These are phyloP conservation scores for Adelosebastes latens DNA, from an alignment of 2,797 vertebrate species.

Conservation along the genomic window DNA sequence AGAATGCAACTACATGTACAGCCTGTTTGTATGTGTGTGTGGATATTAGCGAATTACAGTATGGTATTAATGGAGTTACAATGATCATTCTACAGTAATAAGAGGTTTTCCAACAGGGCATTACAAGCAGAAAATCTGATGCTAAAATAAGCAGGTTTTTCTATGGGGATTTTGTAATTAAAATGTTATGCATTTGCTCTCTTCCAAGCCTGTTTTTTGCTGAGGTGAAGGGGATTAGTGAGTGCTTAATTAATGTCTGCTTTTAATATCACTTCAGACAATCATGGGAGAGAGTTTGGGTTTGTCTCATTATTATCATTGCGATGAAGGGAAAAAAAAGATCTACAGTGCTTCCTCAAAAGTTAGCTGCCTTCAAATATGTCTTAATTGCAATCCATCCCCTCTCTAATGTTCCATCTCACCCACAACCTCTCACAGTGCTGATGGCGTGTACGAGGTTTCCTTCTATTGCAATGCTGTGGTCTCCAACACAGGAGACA, in stretches of 20 bases:
- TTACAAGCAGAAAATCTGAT: slow-evolving; percentile 29
- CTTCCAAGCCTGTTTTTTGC: background rate
- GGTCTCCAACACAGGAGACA: slow-evolving; percentile 84
- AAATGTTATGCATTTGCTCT: background rate
- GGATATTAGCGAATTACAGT: background rate
- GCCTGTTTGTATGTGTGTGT: background rate
- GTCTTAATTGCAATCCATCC: background rate
- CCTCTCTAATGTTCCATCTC: background rate
- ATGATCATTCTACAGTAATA: slow-evolving; percentile 23
- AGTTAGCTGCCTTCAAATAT: background rate
- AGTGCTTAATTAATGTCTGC: slow-evolving; percentile 37
- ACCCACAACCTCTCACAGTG: slow-evolving; percentile 65
- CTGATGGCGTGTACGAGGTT: slow-evolving; percentile 87
- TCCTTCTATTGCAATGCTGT: slow-evolving; percentile 87
- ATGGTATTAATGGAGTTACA: slow-evolving; percentile 1
- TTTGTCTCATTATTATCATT: background rate
- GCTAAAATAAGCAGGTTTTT: slow-evolving; percentile 63
- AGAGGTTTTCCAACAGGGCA: slow-evolving; percentile 31
- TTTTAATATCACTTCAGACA: slow-evolving; percentile 20
- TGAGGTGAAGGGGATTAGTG: slow-evolving; percentile 43
- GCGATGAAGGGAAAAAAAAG: background rate
- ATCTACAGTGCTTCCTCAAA: background rate
- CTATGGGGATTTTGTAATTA: slow-evolving; percentile 50
- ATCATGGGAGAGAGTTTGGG: background rate
- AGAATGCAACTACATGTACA: background rate